Conservation (phyloP, 2,113 vertebrate genomes). For the Mionectes macconnelli region DNA sequence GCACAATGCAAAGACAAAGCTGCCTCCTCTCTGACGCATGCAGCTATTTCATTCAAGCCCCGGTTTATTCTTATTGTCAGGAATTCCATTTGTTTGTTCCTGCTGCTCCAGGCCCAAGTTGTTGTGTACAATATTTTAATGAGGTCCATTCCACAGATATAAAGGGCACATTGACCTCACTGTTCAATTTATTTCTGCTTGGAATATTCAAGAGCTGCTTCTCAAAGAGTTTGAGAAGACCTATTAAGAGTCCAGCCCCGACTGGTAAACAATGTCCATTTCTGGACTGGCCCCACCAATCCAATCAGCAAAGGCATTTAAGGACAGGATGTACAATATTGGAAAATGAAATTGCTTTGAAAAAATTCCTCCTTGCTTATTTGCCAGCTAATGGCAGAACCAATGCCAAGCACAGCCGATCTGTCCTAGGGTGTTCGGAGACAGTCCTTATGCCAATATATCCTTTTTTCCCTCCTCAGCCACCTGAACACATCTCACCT, state of each 20-base stretch:
- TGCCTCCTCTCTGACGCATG: background rate
- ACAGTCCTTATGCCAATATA: background rate
- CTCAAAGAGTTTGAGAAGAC: conserved; percentile 11
- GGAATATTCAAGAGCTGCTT: background rate
- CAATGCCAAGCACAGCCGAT: background rate
- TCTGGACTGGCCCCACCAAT: background rate
- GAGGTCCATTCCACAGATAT: background rate
- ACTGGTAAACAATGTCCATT: background rate
- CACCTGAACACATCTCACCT: background rate
- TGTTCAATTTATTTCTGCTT: conserved; percentile 1
- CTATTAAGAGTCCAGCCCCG: background rate
- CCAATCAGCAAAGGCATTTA: conserved; percentile 32
- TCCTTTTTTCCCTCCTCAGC: background rate
- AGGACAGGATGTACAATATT: background rate
- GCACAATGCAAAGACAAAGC: background rate
- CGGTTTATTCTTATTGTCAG: background rate
- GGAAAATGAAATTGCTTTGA: conserved; percentile 37
- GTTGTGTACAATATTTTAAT: background rate
- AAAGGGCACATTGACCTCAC: background rate
- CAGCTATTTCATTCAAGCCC: background rate
- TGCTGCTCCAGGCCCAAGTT: background rate
- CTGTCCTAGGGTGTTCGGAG: background rate
- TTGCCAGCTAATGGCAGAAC: conserved; percentile 27
- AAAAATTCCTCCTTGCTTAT: conserved; percentile 23
- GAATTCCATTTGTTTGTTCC: background rate